phyloP scores from a whole-genome alignment of 1,140 invertebrate species.

The Pteromalus puparum region DNA sequence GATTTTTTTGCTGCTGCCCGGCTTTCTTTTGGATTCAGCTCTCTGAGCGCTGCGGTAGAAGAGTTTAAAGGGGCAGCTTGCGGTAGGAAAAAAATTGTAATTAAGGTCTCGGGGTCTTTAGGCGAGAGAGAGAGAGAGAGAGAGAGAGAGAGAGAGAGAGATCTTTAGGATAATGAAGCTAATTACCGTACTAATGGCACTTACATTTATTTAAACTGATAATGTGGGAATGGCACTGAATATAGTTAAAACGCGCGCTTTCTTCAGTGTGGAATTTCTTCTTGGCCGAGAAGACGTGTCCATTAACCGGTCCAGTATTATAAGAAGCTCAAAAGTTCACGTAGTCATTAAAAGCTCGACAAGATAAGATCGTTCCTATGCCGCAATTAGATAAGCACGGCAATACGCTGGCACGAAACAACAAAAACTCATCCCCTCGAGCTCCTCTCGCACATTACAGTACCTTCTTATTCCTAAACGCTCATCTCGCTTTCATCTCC shows the following conservation, averaged over 20 bases:
- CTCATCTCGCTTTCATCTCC: conserved; percentile 9
- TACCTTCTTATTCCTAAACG: background rate
- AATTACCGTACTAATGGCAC: conserved; percentile 28
- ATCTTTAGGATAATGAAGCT: conserved; percentile 44
- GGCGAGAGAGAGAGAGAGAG: background rate
- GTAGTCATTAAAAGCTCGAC: too few species aligned
- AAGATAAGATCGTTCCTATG: too few species aligned
- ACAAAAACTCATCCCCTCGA: too few species aligned
- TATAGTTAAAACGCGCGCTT: conserved; percentile 15
- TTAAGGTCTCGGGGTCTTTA: conserved; percentile 49
- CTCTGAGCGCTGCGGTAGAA: background rate
- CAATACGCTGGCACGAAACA: too few species aligned
- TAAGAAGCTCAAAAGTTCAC: too few species aligned
- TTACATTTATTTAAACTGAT: conserved; percentile 21
- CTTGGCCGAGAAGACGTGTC: too few species aligned
- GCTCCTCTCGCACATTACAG: too few species aligned
- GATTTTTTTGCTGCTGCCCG: background rate
- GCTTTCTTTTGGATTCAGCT: background rate
- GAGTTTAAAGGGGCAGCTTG: background rate
- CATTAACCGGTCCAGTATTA: too few species aligned
- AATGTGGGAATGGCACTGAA: conserved; percentile 7
- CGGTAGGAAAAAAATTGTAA: conserved; percentile 51
- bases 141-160: too few species aligned
- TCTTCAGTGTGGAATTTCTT: too few species aligned
- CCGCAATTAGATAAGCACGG: too few species aligned